These are phyloP conservation scores for Gambusia holbrooki DNA, from an alignment of 2,113 vertebrate genomes.

Conservation along the genomic window DNA sequence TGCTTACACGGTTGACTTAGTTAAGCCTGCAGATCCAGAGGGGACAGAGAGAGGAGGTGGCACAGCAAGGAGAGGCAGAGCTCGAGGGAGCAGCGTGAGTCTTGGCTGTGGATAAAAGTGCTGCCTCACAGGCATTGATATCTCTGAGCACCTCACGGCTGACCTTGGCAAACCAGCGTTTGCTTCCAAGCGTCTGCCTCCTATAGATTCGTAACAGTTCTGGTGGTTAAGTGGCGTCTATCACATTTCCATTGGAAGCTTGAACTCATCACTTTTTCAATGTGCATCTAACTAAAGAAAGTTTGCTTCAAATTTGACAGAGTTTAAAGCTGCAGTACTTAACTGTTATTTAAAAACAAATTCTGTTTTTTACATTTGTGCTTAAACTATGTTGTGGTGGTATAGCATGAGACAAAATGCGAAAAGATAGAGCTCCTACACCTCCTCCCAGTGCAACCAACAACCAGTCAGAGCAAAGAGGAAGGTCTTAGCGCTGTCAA, in stretches of 20 bases:
- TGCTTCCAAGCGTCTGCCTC: slow-evolving; percentile 48
- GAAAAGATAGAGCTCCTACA: no score
- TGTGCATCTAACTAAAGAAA: no score
- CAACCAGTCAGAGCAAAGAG: no score
- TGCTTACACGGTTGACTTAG: slow-evolving; percentile 75
- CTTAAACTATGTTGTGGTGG: no score
- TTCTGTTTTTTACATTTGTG: no score
- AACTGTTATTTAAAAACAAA: no score
- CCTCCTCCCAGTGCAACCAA: no score
- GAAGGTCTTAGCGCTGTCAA: no score
- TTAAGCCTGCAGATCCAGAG: slow-evolving; percentile 74
- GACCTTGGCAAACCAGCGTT: slow-evolving; percentile 67
- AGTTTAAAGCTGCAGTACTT: neutral
- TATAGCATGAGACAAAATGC: no score
- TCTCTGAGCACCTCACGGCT: slow-evolving; percentile 68
- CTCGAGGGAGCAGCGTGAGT: slow-evolving; percentile 66
- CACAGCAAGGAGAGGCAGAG: slow-evolving; percentile 53
- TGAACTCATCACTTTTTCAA: neutral
- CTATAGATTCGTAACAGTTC: slow-evolving; percentile 39
- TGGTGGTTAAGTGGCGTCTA: neutral
- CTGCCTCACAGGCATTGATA: slow-evolving; percentile 59
- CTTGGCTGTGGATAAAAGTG: slow-evolving; percentile 71
- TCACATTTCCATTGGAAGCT: neutral
- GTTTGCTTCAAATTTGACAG: neutral
- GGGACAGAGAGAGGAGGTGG: slow-evolving; percentile 58